A percentile compares a stretch with the other conserved stretches of the same genome.
Evolutionary conservation across 2,113 vertebrate genomes (phyloP).

Genomic region (Campylomormyrus numenius): DNA sequence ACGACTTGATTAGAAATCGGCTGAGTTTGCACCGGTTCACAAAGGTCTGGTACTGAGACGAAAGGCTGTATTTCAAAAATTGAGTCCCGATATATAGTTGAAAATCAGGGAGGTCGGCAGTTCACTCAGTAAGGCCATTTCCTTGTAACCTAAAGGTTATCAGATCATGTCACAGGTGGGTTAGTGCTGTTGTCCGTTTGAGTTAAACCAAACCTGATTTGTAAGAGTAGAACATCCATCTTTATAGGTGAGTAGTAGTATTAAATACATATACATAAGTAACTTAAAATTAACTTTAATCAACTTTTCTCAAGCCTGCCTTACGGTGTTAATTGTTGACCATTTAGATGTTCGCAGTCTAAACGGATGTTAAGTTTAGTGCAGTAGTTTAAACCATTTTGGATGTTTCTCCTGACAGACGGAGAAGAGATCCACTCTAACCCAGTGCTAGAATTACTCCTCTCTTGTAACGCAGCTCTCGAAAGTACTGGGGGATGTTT

Average conservation of each 20-base stretch:
- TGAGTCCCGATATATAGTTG: background rate
- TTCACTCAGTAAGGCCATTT: background rate
- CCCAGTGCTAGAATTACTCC: background rate
- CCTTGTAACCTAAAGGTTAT: background rate
- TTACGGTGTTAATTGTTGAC: background rate
- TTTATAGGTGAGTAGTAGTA: background rate
- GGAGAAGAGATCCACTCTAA: background rate
- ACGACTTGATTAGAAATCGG: background rate
- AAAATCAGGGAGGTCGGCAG: background rate
- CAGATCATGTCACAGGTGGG: background rate
- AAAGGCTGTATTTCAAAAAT: background rate
- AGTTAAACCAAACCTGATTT: background rate
- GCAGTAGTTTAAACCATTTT: background rate
- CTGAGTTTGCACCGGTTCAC: background rate
- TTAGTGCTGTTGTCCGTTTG: background rate
- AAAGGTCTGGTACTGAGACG: background rate
- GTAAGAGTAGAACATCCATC: background rate
- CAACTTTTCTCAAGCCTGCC: no score
- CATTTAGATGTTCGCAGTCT: background rate
- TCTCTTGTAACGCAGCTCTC: background rate
- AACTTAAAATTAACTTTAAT: background rate
- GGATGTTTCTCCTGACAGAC: background rate
- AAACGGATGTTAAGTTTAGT: background rate
- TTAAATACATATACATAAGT: background rate
- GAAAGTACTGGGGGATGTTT: background rate